Conservation (phyloP, 2,888 invertebrate genomes). For the Dasysyrphus tricinctus region DNA sequence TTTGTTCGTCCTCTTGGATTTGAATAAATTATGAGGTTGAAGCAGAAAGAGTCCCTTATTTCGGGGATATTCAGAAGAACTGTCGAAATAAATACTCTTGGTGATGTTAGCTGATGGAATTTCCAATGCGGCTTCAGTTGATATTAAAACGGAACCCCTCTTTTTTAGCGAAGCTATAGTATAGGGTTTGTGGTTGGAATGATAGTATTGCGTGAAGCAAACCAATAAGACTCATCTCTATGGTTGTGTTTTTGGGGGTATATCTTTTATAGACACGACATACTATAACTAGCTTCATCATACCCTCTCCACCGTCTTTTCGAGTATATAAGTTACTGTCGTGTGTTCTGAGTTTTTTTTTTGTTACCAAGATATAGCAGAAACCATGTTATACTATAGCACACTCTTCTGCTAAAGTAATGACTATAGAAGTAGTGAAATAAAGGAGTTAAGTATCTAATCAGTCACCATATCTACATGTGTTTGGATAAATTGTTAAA, state of each 20-base stretch:
- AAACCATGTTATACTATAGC: neutral
- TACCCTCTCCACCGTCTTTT: neutral
- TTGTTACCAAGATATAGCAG: neutral
- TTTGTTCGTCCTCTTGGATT: slow-evolving; percentile 21
- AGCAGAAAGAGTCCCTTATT: neutral
- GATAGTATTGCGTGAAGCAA: slow-evolving; percentile 71
- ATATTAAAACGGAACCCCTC: slow-evolving; percentile 47
- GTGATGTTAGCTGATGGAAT: slow-evolving; percentile 69
- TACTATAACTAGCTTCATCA: neutral
- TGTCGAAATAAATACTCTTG: slow-evolving; percentile 53
- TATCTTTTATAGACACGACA: slow-evolving; percentile 35
- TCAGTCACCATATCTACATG: slow-evolving; percentile 74
- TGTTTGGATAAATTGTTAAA: slow-evolving; percentile 75
- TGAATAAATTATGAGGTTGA: slow-evolving; percentile 48
- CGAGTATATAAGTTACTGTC: slow-evolving; percentile 59
- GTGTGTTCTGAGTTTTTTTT: slow-evolving; percentile 31
- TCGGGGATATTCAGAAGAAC: neutral
- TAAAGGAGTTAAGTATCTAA: slow-evolving; percentile 74
- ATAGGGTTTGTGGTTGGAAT: slow-evolving; percentile 61
- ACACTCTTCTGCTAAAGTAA: slow-evolving; percentile 29
- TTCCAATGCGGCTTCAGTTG: slow-evolving; percentile 55
- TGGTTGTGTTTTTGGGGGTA: slow-evolving; percentile 9
- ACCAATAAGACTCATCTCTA: slow-evolving; percentile 70
- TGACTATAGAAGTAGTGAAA: slow-evolving; percentile 56
- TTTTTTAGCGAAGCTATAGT: neutral